phyloP scores from a whole-genome alignment of 2,888 invertebrate species.

The Electrophaes corylata region DNA sequence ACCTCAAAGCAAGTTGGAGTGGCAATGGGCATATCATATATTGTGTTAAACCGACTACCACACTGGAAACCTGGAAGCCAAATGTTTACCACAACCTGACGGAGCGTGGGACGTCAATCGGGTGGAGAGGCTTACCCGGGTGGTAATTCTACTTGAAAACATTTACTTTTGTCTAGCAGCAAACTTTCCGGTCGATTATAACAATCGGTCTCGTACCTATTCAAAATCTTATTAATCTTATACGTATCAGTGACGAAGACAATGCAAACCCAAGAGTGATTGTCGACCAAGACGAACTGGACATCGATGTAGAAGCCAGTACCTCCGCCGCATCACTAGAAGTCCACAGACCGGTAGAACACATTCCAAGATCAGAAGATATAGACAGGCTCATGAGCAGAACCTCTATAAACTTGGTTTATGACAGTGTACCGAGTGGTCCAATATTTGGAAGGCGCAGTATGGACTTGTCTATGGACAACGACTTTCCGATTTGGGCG shows the following conservation, averaged over 20 bases:
- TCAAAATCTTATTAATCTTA: neutral
- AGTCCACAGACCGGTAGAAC: conserved; percentile 26
- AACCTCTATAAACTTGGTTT: conserved; percentile 47
- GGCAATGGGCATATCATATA: too few relatives aligned
- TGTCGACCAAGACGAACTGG: conserved; percentile 92
- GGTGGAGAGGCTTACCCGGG: too few relatives aligned
- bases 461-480: conserved; percentile 54
- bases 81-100: too few relatives aligned
- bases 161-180: too few relatives aligned
- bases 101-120: too few relatives aligned
- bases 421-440: conserved; percentile 38
- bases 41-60: too few relatives aligned
- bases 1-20: too few relatives aligned
- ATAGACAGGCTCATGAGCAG: conserved; percentile 51
- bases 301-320: conserved; percentile 57
- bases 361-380: conserved; percentile 31
- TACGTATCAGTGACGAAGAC: conserved; percentile 87
- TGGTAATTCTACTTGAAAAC: too few relatives aligned
- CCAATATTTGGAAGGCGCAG: conserved; percentile 70
- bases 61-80: too few relatives aligned
- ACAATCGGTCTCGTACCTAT: too few relatives aligned
- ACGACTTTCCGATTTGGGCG: conserved; percentile 83
- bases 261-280: conserved; percentile 92
- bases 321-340: conserved; percentile 27
- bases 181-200: too few relatives aligned